Percentiles rank a stretch among this genome's conserved stretches.
phyloP scores from a whole-genome alignment of 2,888 invertebrate genomes.

The Himalopsyche anomala region DNA sequence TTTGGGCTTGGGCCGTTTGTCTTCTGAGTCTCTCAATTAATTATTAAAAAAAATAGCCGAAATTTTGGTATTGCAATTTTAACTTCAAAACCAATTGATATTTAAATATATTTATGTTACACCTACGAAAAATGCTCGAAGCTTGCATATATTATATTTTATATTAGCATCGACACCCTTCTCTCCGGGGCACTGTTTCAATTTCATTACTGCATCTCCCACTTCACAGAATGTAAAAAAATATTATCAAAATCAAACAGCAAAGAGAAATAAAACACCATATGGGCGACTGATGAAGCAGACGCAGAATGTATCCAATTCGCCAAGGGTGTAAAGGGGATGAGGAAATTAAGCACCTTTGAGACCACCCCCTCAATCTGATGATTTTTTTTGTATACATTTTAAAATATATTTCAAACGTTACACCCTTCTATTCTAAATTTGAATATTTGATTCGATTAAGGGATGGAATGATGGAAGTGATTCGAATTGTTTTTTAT shows the following conservation, averaged over 20 bases:
- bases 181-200: constrained; percentile 53
- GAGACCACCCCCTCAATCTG: constrained; percentile 45
- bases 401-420: constrained; percentile 60
- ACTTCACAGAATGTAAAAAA: constrained; percentile 53
- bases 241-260: constrained; percentile 60
- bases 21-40: too few relatives aligned
- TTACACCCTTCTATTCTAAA: constrained; percentile 57
- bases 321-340: constrained; percentile 50
- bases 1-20: too few relatives aligned
- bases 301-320: constrained; percentile 55
- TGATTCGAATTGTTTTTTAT: constrained; percentile 48
- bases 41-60: too few relatives aligned
- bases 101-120: too few relatives aligned
- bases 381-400: constrained; percentile 49
- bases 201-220: constrained; percentile 60
- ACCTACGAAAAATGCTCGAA: too few relatives aligned
- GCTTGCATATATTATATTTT: neutral
- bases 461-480: constrained; percentile 49
- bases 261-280: constrained; percentile 58
- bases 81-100: too few relatives aligned
- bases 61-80: too few relatives aligned
- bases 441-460: constrained; percentile 65
- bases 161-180: neutral
- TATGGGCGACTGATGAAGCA: constrained; percentile 65
- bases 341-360: constrained; percentile 53